Conservation (phyloP, 53 echinoderm and acorn worm genomes). For the Antedon mediterranea region DNA sequence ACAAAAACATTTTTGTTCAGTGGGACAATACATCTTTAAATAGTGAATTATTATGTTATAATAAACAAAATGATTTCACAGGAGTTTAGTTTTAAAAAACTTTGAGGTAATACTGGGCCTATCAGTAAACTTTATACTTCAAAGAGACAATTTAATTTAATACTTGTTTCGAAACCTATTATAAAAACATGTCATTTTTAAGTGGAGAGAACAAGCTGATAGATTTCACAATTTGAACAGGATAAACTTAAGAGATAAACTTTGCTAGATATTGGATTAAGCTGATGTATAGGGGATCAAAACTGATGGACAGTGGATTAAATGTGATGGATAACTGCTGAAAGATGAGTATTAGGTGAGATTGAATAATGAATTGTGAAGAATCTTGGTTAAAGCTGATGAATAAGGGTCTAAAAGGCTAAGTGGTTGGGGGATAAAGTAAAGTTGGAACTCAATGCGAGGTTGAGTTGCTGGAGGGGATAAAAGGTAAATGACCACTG, state of each 20-base stretch:
- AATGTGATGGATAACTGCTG: background rate
- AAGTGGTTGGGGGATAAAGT: background rate
- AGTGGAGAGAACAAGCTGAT: background rate
- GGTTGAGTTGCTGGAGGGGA: background rate
- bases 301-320: background rate
- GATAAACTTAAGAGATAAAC: background rate
- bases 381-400: background rate
- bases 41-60: no score
- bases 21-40: no score
- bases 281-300: background rate
- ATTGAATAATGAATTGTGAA: background rate
- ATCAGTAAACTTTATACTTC: no score
- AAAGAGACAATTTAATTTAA: no score
- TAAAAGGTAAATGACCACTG: background rate
- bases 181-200: no score
- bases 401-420: background rate
- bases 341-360: background rate
- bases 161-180: no score
- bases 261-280: background rate
- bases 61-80: no score
- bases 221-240: background rate
- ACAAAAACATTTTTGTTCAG: no score
- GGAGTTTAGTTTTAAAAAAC: no score
- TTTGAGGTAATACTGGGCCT: no score
- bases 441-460: background rate